phyloP scores from a whole-genome alignment of 2,888 invertebrate species.

The Drosophila longiperda region DNA sequence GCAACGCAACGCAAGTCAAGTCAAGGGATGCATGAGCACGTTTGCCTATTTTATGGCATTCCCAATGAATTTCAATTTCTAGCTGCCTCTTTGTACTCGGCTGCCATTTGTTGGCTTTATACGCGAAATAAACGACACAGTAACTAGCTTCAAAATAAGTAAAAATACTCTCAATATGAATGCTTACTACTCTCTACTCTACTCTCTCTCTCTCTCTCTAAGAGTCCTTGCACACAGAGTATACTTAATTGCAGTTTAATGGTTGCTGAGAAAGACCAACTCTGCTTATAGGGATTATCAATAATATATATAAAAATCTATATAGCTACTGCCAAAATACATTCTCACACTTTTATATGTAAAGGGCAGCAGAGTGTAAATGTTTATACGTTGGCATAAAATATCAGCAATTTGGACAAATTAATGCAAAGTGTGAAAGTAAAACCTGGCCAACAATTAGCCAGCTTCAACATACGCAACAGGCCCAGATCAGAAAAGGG shows the following conservation, averaged over 20 bases:
- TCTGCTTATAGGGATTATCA: not conserved
- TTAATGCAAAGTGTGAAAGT: conserved; percentile 48
- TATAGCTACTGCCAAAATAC: not conserved
- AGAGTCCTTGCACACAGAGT: not conserved
- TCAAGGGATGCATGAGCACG: conserved; percentile 61
- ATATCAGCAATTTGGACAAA: conserved; percentile 45
- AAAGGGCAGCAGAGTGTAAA: conserved; percentile 13
- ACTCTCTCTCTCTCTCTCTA: too few relatives aligned
- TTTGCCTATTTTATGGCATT: conserved; percentile 63
- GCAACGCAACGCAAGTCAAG: not conserved
- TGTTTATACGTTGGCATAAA: conserved; percentile 13
- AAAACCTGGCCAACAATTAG: conserved; percentile 46
- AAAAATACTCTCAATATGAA: not conserved
- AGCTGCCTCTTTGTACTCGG: conserved; percentile 5
- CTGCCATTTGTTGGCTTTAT: conserved; percentile 14
- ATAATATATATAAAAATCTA: not conserved
- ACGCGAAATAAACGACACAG: conserved; percentile 43
- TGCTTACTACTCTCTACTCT: too few relatives aligned
- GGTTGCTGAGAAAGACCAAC: not conserved
- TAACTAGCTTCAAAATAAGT: conserved; percentile 18
- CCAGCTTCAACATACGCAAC: conserved; percentile 27
- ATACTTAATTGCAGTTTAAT: not conserved
- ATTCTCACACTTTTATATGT: not conserved
- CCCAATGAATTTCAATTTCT: conserved; percentile 75
- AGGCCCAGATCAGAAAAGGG: conserved; percentile 11